A percentile compares a stretch with the other conserved stretches of the same genome.
Evolutionary conservation across 2,113 vertebrate genomes (phyloP).

Genomic region (Arizona elegans): DNA sequence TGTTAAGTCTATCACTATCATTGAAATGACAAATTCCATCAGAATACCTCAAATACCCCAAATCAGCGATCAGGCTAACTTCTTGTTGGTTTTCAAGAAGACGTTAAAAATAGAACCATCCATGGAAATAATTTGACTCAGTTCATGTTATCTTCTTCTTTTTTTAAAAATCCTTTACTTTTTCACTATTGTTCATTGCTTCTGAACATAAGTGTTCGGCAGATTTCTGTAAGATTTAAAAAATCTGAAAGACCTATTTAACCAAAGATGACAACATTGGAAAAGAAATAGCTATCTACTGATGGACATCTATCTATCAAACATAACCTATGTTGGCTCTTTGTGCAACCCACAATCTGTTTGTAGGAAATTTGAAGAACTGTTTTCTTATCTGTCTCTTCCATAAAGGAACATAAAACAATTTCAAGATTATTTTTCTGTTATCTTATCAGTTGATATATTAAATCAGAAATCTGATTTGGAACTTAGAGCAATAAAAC

Average conservation of each 20-base stretch:
- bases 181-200: neutral
- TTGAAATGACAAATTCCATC: neutral
- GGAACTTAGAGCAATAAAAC: conserved; percentile 12
- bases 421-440: neutral
- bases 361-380: neutral
- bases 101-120: neutral
- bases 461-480: neutral
- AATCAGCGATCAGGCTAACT: neutral
- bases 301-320: neutral
- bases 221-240: neutral
- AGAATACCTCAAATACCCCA: neutral
- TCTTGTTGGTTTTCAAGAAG: neutral
- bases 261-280: neutral
- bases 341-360: neutral
- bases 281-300: neutral
- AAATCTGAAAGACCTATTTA: neutral
- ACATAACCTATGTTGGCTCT: neutral
- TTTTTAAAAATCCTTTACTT: neutral
- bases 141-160: neutral
- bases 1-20: neutral
- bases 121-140: neutral
- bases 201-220: neutral
- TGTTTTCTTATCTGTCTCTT: neutral
- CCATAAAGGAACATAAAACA: neutral
- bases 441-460: neutral